Evolutionary conservation across 2,797 vertebrate genomes (phyloP).

Genomic region (Crenuchus spilurus): DNA sequence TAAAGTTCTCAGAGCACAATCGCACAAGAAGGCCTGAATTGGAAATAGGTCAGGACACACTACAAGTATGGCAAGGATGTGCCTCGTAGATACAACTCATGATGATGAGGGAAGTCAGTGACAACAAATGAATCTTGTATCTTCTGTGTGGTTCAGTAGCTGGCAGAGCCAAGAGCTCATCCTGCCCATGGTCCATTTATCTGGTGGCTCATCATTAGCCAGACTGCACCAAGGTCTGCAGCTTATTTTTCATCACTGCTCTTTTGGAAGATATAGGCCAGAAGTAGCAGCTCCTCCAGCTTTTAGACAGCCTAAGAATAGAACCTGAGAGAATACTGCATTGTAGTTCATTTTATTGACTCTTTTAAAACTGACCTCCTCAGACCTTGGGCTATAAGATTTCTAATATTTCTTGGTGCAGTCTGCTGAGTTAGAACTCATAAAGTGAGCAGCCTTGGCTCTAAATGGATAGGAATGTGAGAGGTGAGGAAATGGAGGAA

Average conservation of each 20-base stretch:
- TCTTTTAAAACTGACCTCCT: conserved; percentile 45
- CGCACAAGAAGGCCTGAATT: neutral
- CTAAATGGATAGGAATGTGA: conserved; percentile 8
- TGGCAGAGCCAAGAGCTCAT: neutral
- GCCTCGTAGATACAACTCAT: neutral
- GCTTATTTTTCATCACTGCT: conserved; percentile 7
- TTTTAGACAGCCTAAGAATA: conserved; percentile 36
- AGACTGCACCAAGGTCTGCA: neutral
- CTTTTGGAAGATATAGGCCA: conserved; percentile 2
- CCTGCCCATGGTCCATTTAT: neutral
- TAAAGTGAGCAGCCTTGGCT: conserved; percentile 14
- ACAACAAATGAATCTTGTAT: neutral
- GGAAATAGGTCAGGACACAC: neutral
- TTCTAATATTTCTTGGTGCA: conserved; percentile 36
- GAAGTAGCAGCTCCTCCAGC: conserved; percentile 5
- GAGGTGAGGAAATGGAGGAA: conserved; percentile 4
- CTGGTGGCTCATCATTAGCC: neutral
- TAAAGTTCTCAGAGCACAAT: neutral
- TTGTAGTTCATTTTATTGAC: conserved; percentile 28
- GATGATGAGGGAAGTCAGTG: neutral
- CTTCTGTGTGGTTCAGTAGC: neutral
- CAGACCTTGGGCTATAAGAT: conserved; percentile 32
- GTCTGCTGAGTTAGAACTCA: conserved; percentile 29
- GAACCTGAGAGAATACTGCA: conserved; percentile 15
- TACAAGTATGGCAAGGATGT: neutral